Percentiles rank a stretch among this genome's conserved stretches.
phyloP scores from a whole-genome alignment of 2,888 invertebrate species.

The Papilio elwesi region DNA sequence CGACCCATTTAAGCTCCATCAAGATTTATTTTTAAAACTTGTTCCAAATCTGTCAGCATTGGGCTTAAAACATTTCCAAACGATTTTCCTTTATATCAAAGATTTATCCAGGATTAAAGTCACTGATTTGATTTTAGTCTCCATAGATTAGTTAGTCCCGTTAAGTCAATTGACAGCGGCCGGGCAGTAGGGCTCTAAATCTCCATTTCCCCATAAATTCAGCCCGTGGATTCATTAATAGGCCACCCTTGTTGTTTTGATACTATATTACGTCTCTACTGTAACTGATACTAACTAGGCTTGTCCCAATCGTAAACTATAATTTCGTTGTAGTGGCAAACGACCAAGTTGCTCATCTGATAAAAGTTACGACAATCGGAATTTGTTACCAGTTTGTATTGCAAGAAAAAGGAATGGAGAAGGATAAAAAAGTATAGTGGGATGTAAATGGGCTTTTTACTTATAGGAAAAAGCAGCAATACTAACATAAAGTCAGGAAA shows the following conservation, averaged over 20 bases:
- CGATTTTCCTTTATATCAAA: neutral
- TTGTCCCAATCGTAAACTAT: constrained; percentile 10
- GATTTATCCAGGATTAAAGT: constrained; percentile 41
- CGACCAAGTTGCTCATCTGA: neutral
- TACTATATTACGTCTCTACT: constrained; percentile 19
- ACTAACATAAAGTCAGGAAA: too few relatives aligned
- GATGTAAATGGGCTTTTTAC: too few relatives aligned
- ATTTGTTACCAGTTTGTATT: too few relatives aligned
- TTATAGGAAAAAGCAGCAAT: too few relatives aligned
- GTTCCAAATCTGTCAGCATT: too few relatives aligned
- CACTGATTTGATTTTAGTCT: constrained; percentile 46
- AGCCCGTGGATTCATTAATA: constrained; percentile 28
- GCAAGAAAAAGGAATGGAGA: too few relatives aligned
- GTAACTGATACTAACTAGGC: constrained; percentile 29
- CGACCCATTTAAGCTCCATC: too few relatives aligned
- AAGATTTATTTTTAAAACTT: too few relatives aligned
- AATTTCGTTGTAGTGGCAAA: neutral
- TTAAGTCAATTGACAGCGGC: constrained; percentile 45
- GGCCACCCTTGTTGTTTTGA: constrained; percentile 33
- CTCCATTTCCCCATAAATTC: constrained; percentile 47
- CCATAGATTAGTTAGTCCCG: constrained; percentile 52
- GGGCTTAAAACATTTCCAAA: neutral
- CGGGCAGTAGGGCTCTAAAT: constrained; percentile 52
- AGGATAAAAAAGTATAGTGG: too few relatives aligned
- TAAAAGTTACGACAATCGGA: too few relatives aligned